A percentile compares a stretch with the other conserved stretches of the same genome.
Evolutionary conservation across 2,797 vertebrate genomes (phyloP).

Genomic region (Ceyx erithaca): DNA sequence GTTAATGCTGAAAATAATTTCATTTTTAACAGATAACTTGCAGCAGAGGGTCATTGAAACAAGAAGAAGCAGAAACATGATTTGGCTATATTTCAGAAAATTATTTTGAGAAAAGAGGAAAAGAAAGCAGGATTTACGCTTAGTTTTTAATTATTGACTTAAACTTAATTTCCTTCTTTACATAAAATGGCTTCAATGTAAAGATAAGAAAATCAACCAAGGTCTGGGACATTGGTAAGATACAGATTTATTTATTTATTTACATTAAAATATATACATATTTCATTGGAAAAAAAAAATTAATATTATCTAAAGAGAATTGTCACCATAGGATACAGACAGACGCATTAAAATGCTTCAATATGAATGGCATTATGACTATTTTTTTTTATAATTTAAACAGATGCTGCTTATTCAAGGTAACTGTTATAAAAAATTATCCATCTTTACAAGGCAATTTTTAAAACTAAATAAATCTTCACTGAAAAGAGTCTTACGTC

Average conservation of each 20-base stretch:
- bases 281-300: background rate
- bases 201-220: background rate
- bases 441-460: background rate
- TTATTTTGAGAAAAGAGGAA: background rate
- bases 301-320: background rate
- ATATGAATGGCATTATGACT: background rate
- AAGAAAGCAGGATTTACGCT: background rate
- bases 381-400: background rate
- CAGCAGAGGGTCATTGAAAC: background rate
- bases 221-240: background rate
- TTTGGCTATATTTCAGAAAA: background rate
- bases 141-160: background rate
- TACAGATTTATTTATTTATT: background rate
- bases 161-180: background rate
- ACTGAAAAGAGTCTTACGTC: background rate
- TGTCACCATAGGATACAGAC: background rate
- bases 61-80: background rate
- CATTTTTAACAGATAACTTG: background rate
- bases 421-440: background rate
- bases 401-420: background rate
- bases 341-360: background rate
- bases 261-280: background rate
- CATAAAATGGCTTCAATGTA: background rate
- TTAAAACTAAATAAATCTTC: background rate
- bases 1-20: background rate